Evolutionary conservation across 2,888 invertebrate genomes (phyloP).

Genomic region (Steinernema hermaphroditum): DNA sequence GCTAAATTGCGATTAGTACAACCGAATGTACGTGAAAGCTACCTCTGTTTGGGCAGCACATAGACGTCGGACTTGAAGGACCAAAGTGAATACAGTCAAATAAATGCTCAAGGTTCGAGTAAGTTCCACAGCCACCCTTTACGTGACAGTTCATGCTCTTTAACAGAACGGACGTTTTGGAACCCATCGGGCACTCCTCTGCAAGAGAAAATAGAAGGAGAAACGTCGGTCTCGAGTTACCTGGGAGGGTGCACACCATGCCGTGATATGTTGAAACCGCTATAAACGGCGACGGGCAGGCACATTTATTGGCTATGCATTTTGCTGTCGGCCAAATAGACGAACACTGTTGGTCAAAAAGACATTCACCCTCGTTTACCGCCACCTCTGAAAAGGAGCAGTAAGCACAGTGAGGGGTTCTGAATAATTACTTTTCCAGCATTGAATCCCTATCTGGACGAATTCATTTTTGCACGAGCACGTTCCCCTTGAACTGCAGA

Average conservation of each 20-base stretch:
- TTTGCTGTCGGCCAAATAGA: slow-evolving; percentile 36
- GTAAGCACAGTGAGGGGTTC: background rate
- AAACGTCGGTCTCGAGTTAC: too few species aligned
- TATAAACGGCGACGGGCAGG: slow-evolving; percentile 29
- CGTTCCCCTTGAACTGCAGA: slow-evolving; percentile 29
- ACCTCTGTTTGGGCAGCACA: slow-evolving; percentile 39
- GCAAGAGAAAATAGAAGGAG: background rate
- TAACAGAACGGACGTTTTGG: slow-evolving; percentile 22
- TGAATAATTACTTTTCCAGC: slow-evolving; percentile 36
- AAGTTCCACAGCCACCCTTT: slow-evolving; percentile 35
- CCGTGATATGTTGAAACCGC: slow-evolving; percentile 34
- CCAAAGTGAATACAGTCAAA: slow-evolving; percentile 37
- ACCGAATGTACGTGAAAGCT: background rate
- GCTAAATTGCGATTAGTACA: slow-evolving; percentile 23
- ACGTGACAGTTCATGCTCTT: slow-evolving; percentile 35
- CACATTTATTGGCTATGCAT: slow-evolving; percentile 32
- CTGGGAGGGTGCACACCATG: slow-evolving; percentile 28
- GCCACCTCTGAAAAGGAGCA: slow-evolving; percentile 27
- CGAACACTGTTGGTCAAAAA: slow-evolving; percentile 39
- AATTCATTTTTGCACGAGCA: slow-evolving; percentile 33
- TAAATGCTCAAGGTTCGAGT: slow-evolving; percentile 33
- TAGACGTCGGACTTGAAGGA: background rate
- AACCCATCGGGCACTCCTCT: slow-evolving; percentile 40
- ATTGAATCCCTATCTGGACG: slow-evolving; percentile 38
- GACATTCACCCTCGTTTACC: slow-evolving; percentile 35